Evolutionary conservation across 2,797 vertebrate species (phyloP), one percentile per base, ranked within the genome.

Genomic region (Paedocypris micromegethes): DNA sequence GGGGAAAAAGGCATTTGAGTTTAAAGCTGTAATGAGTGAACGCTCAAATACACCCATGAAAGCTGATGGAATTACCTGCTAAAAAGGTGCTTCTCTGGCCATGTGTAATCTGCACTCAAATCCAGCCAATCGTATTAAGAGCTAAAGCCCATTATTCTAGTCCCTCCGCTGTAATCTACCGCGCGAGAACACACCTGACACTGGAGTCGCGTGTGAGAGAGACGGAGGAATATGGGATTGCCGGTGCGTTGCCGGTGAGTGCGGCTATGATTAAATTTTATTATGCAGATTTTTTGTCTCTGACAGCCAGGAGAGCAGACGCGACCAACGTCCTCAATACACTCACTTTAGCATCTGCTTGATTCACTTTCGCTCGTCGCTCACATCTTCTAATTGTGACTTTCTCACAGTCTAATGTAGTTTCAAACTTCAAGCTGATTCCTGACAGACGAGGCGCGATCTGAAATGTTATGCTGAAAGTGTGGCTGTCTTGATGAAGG

Each of bases 101-200:
- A 74, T 61, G 45, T 23, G 58, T 74, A 76, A 71, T 72, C 64
- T 68, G 51, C 49, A 50, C 55, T 51, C 64, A 75, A 73, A 75
- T 60, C 73, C 64, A 62, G 41, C 48, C 50, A 78, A 72, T 75
- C 60, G 54, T 64, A 76, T 78, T 76, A 78, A 9, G 37, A 57
- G 42, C 58, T 76, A 68, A 73, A 72, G 62, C 71, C 40, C 44
- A 60, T 62, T 66, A 70, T 75, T 73, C 48, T 45, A 75, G 58
- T 47, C 84, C 77, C 75, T 50, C 62, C 56, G 66, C 70, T 77
- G 71, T 82, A 86, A 85, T 87, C 83, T 84, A 67, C 49, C n/a
- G 37, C 50, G 53, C 48, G 4, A 47, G 39, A 44, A 58, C 52
- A 64, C 51, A 74, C 50, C 66, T 69, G 66, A 65, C 57, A 62